Percentiles rank a stretch among this genome's conserved stretches.
Conservation (phyloP, 2,113 vertebrate genomes). For the Laterallus jamaicensis region DNA sequence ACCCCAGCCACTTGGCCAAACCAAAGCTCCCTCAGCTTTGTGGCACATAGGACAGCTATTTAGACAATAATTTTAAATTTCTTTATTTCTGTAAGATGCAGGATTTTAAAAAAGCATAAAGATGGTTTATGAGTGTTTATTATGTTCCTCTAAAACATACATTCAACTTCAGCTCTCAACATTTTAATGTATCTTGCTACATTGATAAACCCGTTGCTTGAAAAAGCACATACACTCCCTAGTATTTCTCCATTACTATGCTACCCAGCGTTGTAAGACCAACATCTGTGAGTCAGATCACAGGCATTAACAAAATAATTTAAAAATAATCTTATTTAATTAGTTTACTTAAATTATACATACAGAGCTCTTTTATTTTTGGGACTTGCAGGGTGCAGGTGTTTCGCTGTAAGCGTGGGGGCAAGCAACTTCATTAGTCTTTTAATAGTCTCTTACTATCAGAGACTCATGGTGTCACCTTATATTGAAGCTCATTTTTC, state of each 20-base stretch:
- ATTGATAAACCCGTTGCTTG: not conserved
- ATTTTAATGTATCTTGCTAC: not conserved
- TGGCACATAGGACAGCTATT: not conserved
- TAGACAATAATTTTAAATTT: not conserved
- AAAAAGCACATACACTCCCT: not conserved
- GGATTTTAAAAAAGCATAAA: not conserved
- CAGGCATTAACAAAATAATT: constrained; percentile 26
- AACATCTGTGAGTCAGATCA: constrained; percentile 31
- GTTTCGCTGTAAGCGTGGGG: not conserved
- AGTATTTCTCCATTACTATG: not conserved
- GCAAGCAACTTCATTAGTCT: constrained; percentile 8
- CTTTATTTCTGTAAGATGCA: not conserved
- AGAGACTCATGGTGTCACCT: not conserved
- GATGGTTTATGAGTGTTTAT: not conserved
- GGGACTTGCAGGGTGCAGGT: not conserved
- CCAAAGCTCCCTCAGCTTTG: not conserved
- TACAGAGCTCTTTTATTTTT: constrained; percentile 16
- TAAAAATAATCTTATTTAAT: constrained; percentile 18
- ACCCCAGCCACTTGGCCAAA: not conserved
- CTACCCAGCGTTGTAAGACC: not conserved
- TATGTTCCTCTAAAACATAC: not conserved
- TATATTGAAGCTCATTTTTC: not conserved
- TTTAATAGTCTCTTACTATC: constrained; percentile 12
- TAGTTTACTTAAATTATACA: constrained; percentile 37
- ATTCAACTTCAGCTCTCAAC: not conserved